phyloP scores from a whole-genome alignment of 2,888 invertebrate species.

The Chrysolina americana region DNA sequence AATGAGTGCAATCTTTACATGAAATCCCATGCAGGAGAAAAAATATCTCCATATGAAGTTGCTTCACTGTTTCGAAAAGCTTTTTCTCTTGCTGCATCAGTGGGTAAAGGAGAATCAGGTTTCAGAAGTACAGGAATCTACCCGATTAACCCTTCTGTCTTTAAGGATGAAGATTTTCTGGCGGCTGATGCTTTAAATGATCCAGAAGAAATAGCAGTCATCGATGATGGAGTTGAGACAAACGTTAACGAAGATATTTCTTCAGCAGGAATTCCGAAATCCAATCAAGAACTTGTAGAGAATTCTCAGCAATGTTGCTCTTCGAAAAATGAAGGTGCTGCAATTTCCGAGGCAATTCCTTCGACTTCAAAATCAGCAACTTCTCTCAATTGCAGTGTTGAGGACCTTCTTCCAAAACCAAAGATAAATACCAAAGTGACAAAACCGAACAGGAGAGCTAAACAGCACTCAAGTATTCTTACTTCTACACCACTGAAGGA shows the following conservation, averaged over 20 bases:
- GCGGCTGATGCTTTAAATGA: slow-evolving; percentile 17
- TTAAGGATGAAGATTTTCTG: slow-evolving; percentile 27
- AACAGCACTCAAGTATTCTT: too few relatives aligned
- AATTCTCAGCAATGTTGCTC: slow-evolving; percentile 13
- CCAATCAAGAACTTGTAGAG: slow-evolving; percentile 11
- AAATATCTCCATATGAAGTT: slow-evolving; percentile 18
- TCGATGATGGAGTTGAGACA: slow-evolving; percentile 14
- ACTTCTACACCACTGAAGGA: too few relatives aligned
- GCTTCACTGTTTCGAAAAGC: slow-evolving; percentile 18
- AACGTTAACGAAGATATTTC: slow-evolving; percentile 15
- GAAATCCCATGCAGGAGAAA: slow-evolving; percentile 24
- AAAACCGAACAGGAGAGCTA: too few relatives aligned
- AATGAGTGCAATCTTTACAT: slow-evolving; percentile 23
- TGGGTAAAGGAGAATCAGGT: slow-evolving; percentile 20
- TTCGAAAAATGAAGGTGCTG: slow-evolving; percentile 17
- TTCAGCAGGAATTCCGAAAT: background rate
- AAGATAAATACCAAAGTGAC: background rate
- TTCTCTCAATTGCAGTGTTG: slow-evolving; percentile 20
- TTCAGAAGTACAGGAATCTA: slow-evolving; percentile 20
- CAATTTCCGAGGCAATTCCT: background rate
- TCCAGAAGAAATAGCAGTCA: slow-evolving; percentile 22
- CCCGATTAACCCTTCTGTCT: slow-evolving; percentile 17
- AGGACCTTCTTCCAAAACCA: slow-evolving; percentile 25
- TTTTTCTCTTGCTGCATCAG: slow-evolving; percentile 16
- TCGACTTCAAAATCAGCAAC: slow-evolving; percentile 3